phyloP scores from a whole-genome alignment of 1,140 invertebrate species.

The Lineus longissimus region DNA sequence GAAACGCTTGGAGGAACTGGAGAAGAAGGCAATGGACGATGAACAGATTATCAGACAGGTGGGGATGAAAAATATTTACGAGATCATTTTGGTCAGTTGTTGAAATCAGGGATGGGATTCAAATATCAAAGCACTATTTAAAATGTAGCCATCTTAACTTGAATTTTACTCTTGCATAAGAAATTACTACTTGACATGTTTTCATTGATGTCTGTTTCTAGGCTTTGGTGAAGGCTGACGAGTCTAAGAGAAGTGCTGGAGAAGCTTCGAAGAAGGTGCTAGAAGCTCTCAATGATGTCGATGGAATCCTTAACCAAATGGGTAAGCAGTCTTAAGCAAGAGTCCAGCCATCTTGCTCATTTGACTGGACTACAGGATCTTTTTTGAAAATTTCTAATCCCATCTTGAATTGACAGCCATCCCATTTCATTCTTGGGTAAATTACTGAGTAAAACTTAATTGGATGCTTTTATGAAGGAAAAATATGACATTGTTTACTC shows the following conservation, averaged over 20 bases:
- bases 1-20: slow-evolving; percentile 66
- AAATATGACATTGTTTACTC: neutral
- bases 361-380: slow-evolving; percentile 7
- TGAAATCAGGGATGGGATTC: neutral
- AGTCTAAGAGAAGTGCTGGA: slow-evolving; percentile 76
- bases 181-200: neutral
- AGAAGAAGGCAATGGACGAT: slow-evolving; percentile 71
- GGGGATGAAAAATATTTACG: slow-evolving; percentile 43
- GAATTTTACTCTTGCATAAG: neutral
- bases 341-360: neutral
- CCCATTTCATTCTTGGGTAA: neutral
- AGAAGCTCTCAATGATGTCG: slow-evolving; percentile 73
- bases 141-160: neutral
- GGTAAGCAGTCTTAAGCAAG: slow-evolving; percentile 51
- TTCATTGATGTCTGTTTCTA: slow-evolving; percentile 41
- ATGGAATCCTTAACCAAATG: slow-evolving; percentile 75
- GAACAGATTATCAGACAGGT: slow-evolving; percentile 70
- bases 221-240: slow-evolving; percentile 73
- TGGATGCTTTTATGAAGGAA: neutral
- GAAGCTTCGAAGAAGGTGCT: slow-evolving; percentile 75
- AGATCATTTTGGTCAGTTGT: no score
- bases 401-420: neutral
- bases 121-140: neutral
- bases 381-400: neutral
- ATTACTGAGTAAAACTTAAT: neutral